Conservation (phyloP, 2,888 invertebrate genomes). For the Chymomyza caudatula region DNA sequence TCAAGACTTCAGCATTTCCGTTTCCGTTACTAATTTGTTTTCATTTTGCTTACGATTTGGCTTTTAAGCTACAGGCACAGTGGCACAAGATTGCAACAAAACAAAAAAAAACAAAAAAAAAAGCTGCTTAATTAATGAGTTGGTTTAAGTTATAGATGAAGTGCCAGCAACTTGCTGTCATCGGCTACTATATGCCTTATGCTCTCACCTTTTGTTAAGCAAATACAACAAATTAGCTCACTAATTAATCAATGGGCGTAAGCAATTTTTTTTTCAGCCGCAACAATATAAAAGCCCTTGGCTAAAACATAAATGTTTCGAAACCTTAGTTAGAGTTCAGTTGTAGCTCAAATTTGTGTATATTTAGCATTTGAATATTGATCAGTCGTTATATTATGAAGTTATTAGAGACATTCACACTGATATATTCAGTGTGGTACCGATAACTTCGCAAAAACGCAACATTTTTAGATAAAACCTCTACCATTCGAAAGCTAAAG, state of each 20-base stretch:
- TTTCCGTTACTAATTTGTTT: constrained; percentile 62
- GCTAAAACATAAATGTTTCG: too few relatives aligned
- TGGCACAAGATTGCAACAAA: background rate
- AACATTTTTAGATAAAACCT: too few relatives aligned
- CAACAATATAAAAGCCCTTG: too few relatives aligned
- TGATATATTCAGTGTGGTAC: too few relatives aligned
- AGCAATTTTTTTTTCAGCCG: too few relatives aligned
- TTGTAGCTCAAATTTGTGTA: too few relatives aligned
- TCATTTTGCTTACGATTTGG: background rate
- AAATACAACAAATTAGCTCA: background rate
- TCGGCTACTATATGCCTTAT: background rate
- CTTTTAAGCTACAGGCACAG: background rate
- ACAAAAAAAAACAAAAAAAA: background rate
- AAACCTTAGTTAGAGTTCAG: background rate
- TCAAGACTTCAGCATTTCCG: constrained; percentile 43
- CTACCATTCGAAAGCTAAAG: too few relatives aligned
- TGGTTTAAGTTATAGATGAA: background rate
- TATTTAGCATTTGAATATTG: too few relatives aligned
- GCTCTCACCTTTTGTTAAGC: background rate
- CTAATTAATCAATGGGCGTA: background rate
- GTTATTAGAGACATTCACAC: too few relatives aligned
- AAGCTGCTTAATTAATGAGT: background rate
- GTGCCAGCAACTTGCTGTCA: background rate
- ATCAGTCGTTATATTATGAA: too few relatives aligned
- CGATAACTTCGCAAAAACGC: too few relatives aligned